Conservation (phyloP, 2,113 vertebrate species). For the Motacilla tschutschensis region DNA sequence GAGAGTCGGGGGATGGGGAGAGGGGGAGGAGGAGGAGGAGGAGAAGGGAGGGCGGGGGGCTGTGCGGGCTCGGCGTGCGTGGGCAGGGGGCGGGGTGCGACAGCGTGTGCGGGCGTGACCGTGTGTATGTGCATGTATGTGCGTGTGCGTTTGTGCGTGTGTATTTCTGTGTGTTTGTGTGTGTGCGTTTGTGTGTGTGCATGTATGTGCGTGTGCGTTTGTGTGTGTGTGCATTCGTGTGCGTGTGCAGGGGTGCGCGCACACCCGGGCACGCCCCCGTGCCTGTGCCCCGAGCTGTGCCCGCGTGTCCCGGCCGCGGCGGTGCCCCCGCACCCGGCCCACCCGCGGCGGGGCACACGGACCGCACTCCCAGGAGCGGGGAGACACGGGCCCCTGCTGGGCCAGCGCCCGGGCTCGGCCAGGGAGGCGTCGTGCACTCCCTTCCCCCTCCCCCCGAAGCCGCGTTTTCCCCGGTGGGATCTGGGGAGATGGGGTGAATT, state of each 20-base stretch:
- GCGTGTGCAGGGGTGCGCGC: no score
- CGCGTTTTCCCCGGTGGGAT: not conserved
- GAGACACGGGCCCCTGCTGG: no score
- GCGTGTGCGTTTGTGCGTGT: no score
- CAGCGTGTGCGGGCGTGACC: not conserved
- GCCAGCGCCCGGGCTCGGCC: no score
- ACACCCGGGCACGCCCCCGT: no score
- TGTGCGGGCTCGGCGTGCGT: not conserved
- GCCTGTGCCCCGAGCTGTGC: no score
- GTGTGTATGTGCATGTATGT: not conserved
- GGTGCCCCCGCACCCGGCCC: no score
- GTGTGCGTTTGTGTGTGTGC: not conserved
- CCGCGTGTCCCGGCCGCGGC: no score
- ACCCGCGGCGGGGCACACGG: not conserved
- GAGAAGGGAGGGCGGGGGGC: not conserved
- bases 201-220: no score
- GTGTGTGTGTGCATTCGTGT: no score
- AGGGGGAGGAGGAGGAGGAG: not conserved
- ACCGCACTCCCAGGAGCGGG: not conserved
- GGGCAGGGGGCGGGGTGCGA: not conserved
- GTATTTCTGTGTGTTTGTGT: no score
- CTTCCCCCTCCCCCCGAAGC: fast-evolving
- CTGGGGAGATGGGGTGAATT: not conserved
- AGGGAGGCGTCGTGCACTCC: no score
- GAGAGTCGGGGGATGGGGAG: not conserved